Percentiles rank a stretch among this genome's conserved stretches.
Conservation (phyloP, 2,113 vertebrate genomes). For the Callopanchax toddi region DNA sequence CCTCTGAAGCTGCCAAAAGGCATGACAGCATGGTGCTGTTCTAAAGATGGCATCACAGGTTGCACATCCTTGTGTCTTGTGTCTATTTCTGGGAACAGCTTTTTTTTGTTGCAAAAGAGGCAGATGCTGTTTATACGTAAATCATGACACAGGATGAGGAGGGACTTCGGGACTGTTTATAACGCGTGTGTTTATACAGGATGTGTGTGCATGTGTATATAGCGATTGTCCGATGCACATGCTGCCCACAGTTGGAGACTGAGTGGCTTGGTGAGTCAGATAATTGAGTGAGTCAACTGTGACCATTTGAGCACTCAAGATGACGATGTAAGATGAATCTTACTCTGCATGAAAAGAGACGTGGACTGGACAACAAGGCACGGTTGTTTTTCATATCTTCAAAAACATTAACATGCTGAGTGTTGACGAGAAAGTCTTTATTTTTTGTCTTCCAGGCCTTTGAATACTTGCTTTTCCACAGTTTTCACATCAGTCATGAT, state of each 20-base stretch:
- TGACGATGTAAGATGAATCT: slow-evolving; percentile 31
- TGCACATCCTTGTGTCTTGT: slow-evolving; percentile 40
- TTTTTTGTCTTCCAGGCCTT: background rate
- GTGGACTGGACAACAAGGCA: slow-evolving; percentile 10
- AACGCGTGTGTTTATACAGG: background rate
- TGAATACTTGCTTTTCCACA: background rate
- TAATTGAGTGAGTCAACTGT: slow-evolving; percentile 79
- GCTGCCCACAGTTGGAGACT: slow-evolving; percentile 61
- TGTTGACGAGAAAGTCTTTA: background rate
- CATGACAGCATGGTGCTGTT: slow-evolving; percentile 56
- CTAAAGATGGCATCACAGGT: slow-evolving; percentile 62
- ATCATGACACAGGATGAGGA: slow-evolving; percentile 49
- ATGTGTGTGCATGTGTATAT: slow-evolving; percentile 7
- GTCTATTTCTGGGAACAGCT: slow-evolving; percentile 51
- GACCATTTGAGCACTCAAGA: slow-evolving; percentile 49
- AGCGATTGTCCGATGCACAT: slow-evolving; percentile 34
- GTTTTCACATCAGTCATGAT: background rate
- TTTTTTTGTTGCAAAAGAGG: slow-evolving; percentile 57
- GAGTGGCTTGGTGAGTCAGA: slow-evolving; percentile 75
- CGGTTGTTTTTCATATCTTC: background rate
- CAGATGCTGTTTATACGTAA: slow-evolving; percentile 72
- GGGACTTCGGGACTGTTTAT: slow-evolving; percentile 7
- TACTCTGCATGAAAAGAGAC: slow-evolving; percentile 33
- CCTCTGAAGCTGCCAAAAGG: slow-evolving; percentile 49
- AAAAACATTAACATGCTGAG: slow-evolving; percentile 3